phyloP scores from a whole-genome alignment of 2,797 vertebrate genomes.

The Agapornis canus region DNA sequence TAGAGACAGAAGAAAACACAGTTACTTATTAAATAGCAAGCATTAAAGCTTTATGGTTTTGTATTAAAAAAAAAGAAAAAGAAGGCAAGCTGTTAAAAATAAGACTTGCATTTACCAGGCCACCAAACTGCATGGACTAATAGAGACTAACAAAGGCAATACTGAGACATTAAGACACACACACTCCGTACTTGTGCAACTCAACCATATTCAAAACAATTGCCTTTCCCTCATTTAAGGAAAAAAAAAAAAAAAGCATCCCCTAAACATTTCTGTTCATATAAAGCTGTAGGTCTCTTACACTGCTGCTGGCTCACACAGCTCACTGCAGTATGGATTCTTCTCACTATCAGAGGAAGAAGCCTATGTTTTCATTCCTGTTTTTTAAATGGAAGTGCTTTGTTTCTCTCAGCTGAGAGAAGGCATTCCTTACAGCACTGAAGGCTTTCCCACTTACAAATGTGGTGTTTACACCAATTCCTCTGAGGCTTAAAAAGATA shows the following conservation, averaged over 20 bases:
- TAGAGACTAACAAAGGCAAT: constrained; percentile 63
- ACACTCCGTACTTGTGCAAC: constrained; percentile 58
- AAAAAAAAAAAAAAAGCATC: neutral
- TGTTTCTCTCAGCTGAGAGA: constrained; percentile 32
- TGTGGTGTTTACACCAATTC: constrained; percentile 30
- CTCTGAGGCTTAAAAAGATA: constrained; percentile 21
- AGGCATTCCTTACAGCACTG: constrained; percentile 41
- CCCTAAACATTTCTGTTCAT: constrained; percentile 30
- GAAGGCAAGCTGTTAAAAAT: constrained; percentile 60
- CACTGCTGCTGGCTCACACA: neutral
- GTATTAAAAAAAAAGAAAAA: neutral
- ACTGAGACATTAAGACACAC: constrained; percentile 70
- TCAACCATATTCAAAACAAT: constrained; percentile 47
- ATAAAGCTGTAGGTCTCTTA: constrained; percentile 50
- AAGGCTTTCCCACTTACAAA: neutral
- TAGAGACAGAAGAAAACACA: constrained; percentile 61
- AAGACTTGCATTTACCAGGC: constrained; percentile 69
- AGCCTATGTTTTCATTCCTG: neutral
- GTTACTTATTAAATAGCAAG: constrained; percentile 71
- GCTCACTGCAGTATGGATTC: neutral
- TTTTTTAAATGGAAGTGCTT: constrained; percentile 16
- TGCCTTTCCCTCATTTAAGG: constrained; percentile 10
- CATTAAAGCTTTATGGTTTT: constrained; percentile 70
- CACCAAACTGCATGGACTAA: constrained; percentile 58
- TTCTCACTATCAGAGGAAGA: constrained; percentile 12